Conservation (phyloP, 2,113 vertebrate species). For the Pheucticus melanocephalus region DNA sequence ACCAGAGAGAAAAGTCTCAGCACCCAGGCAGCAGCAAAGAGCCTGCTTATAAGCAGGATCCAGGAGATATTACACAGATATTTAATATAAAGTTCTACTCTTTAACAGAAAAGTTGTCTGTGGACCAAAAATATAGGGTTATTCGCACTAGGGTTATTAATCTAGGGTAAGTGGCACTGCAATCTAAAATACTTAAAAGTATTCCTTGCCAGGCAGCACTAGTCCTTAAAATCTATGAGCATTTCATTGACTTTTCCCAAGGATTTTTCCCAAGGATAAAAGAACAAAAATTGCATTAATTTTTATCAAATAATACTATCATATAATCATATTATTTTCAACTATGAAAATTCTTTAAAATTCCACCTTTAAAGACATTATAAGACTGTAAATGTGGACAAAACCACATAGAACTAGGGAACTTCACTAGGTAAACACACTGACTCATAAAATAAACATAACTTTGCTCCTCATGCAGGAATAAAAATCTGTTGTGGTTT, state of each 20-base stretch:
- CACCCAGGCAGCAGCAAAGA: neutral
- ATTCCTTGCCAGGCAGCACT: neutral
- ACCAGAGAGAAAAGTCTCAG: neutral
- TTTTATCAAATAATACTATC: neutral
- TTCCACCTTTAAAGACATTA: neutral
- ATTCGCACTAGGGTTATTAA: neutral
- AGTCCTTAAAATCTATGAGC: neutral
- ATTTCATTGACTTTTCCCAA: neutral
- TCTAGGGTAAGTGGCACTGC: neutral
- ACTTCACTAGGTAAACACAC: neutral
- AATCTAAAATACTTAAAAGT: neutral
- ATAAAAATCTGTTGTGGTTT: neutral
- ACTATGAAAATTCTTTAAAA: neutral
- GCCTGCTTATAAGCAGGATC: neutral
- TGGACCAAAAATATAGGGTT: neutral
- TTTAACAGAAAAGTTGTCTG: neutral
- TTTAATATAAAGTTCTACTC: neutral
- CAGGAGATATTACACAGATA: neutral
- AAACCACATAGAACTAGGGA: neutral
- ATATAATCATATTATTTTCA: neutral
- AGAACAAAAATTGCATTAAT: neutral
- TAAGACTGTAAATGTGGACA: neutral
- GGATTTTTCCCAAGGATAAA: neutral
- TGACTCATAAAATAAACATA: neutral
- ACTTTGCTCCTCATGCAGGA: neutral